These are phyloP conservation scores for Drosophila sechellia DNA, from an alignment of 1,140 invertebrate species.

Conservation along the genomic window DNA sequence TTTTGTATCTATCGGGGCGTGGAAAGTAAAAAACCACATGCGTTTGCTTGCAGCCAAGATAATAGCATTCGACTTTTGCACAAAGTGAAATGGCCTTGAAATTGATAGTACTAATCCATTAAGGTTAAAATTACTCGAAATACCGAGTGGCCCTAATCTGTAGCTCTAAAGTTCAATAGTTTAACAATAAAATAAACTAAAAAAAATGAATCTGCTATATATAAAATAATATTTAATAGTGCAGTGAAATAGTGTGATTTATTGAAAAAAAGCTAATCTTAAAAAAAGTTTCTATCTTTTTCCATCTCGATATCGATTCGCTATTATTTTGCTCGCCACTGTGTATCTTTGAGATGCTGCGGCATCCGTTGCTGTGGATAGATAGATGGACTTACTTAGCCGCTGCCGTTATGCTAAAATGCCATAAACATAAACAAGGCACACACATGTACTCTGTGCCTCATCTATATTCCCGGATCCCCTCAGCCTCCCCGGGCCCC, in stretches of 20 bases:
- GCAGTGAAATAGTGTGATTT: too few species aligned
- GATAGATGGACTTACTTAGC: constrained; percentile 43
- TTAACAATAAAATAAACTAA: too few species aligned
- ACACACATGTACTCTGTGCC: constrained; percentile 10
- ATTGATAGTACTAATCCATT: too few species aligned
- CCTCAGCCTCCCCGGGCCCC: too few species aligned
- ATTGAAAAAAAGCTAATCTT: too few species aligned
- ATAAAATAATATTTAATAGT: too few species aligned
- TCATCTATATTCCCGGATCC: constrained; percentile 8
- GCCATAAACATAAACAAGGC: constrained; percentile 76
- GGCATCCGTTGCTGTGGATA: constrained; percentile 11
- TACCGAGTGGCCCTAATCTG: too few species aligned
- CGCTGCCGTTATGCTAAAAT: constrained; percentile 55
- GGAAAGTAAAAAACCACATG: constrained; percentile 11
- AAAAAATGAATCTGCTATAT: too few species aligned
- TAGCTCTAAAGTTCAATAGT: too few species aligned
- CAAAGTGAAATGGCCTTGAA: background rate
- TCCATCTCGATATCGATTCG: too few species aligned
- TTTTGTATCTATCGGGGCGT: constrained; percentile 16
- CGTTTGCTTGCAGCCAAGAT: background rate
- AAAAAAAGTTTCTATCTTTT: too few species aligned
- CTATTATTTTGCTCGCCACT: background rate
- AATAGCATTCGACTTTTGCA: background rate
- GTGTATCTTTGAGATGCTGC: constrained; percentile 29
- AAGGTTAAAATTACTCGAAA: too few species aligned